Evolutionary conservation across 2,888 invertebrate species (phyloP), one percentile per base, ranked within the genome.

Genomic region (Scaeva pyrastri): DNA sequence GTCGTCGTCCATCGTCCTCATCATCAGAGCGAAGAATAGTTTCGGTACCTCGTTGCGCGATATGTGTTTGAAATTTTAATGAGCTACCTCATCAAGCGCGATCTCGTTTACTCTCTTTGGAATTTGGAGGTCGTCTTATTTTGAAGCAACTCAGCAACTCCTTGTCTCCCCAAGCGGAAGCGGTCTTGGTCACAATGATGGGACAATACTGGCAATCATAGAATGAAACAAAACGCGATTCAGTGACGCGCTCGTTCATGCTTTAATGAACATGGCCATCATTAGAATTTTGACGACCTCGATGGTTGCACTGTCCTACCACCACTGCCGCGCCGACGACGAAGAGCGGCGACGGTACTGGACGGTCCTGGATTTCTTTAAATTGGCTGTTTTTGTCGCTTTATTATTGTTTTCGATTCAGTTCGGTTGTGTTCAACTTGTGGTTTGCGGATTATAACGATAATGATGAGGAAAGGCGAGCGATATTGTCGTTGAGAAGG

Each of bases 21-120:
- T 58, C 76, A 66, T 76, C 83, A 48, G 62, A 31, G 88, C 39
- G 8, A 12, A 10, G 81, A 77, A 85, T 80, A 83, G 66, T 80
- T 88, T 88, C 70, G 76, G 75, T 85, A 16, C 45, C 58, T 77
- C 73, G 81, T 71, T 87, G 73, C 76, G 88, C 76, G 88, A 77
- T 80, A 84, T 89, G 87, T 88, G 89, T 88, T 88, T 88, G 86
- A 88, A 89, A 89, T 89, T 89, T 89, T 89, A 88, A 88, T 88
- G 88, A 89, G 88, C 87, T 74, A n/a, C 58, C 75, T 60, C 60
- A 58, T 58, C 71, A 31, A 43, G 48, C 80, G 85, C 79, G 39
- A 52, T 86, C 86, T 78, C 86, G 76, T 81, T 86, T 71, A 39
- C 81, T 77, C 82, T 73, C 81, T 64, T 79, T 36, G 84, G 75